A percentile compares a stretch with the other conserved stretches of the same genome.
Evolutionary conservation across 2,888 invertebrate genomes (phyloP).

Genomic region (Chymomyza caudatula): DNA sequence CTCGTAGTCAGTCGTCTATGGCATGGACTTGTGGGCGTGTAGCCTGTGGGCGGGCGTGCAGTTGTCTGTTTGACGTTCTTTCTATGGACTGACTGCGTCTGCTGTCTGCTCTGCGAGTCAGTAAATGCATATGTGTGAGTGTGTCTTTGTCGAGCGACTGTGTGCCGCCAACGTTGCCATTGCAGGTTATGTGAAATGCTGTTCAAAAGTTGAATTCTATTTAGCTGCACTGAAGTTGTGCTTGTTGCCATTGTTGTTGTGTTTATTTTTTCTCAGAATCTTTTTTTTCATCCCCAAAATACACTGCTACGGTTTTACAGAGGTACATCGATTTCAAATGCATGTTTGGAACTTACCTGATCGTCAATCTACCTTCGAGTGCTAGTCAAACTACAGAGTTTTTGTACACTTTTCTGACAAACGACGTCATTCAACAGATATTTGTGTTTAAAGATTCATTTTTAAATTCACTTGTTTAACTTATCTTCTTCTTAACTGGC

Average conservation of each 20-base stretch:
- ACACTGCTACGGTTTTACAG: background rate
- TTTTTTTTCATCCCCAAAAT: background rate
- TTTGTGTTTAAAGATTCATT: no score
- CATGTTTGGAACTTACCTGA: conserved; percentile 16
- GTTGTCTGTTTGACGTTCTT: background rate
- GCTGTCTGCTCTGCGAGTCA: background rate
- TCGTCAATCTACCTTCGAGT: no score
- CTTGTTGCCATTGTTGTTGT: conserved; percentile 19
- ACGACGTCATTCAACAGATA: no score
- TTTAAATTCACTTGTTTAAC: no score
- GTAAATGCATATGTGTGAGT: background rate
- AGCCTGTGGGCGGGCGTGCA: background rate
- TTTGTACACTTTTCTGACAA: no score
- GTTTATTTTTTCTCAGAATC: background rate
- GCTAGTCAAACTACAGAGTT: no score
- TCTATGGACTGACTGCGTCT: conserved; percentile 1
- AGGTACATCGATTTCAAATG: conserved; percentile 13
- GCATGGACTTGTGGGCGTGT: conserved; percentile 1
- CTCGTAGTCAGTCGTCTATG: background rate
- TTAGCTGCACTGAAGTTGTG: conserved; percentile 34
- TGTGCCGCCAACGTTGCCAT: conserved; percentile 5
- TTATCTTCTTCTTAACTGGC: no score
- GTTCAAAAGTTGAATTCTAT: conserved; percentile 59
- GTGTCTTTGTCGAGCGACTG: background rate
- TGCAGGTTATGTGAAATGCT: conserved; percentile 42